Base-by-base conservation (phyloP, 2,797 vertebrate genomes). In the Channallabes apus region DNA sequence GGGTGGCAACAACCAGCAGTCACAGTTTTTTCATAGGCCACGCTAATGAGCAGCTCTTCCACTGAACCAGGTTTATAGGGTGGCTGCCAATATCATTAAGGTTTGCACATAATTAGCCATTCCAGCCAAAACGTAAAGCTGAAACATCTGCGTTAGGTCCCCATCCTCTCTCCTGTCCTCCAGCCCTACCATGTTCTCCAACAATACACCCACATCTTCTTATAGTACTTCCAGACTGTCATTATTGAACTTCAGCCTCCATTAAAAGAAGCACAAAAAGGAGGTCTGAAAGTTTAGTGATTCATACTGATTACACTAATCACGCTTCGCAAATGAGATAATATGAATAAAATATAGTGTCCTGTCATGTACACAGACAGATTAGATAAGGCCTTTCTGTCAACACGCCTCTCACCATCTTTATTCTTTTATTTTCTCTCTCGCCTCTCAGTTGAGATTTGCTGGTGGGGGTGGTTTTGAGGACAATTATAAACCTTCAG, bases 61-160 rank as follows among this genome's bases (percentile, higher is more conserved):
- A 92, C 89, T 93, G 91, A 94, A 93, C 91, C 94, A 93, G 93
- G 91, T 95, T 94, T 95, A 94, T 91, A 87, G 94, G 94, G 92
- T 90, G 92, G 90, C 92, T 94, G 94, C 94, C 94, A 95, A 93
- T 90, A 89, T 95, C 94, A 94, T 95, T 95, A 96, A 93, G 93
- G 92, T 87, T 88, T 76, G 85, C 88, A 92, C 92, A 93, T 95
- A 95, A 95, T 95, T 94, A 93, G 89, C 91, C 90, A 94, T 95
- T 93, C 91, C 89, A 94, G 93, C 93, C 94, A 94, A 94, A 94
- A 93, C 90, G 88, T 90, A 93, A 95, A 95, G 91, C 93, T 94
- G 91, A 95, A 95, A 95, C 94, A 96, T 95, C 94, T 95, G 95
- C 93, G 91, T 65, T 62, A 54, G 90, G 91, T 85, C 90, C 46